Percentiles rank a stretch among this genome's conserved stretches.
phyloP scores from a whole-genome alignment of 2,113 vertebrate species.

The Rattus rattus region DNA sequence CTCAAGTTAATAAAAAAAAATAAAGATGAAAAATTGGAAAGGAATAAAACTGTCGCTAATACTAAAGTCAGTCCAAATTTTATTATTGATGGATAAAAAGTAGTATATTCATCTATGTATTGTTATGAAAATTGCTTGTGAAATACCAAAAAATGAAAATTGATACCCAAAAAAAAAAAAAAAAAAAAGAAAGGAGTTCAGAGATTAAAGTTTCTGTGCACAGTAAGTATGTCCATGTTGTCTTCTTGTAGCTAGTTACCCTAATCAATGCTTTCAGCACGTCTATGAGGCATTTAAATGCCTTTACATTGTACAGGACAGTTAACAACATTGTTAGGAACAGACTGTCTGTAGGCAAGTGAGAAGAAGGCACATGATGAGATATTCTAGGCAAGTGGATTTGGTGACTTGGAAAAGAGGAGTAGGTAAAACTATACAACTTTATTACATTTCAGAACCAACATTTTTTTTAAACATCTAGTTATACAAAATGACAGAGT shows the following conservation, averaged over 20 bases:
- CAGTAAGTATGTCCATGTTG: accelerated
- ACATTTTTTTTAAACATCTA: background rate
- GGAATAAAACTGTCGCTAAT: background rate
- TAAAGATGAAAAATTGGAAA: slow-evolving; percentile 13
- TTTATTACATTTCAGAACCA: background rate
- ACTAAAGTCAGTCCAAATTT: background rate
- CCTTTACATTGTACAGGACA: background rate
- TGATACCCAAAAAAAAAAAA: too few species aligned
- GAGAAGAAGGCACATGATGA: background rate
- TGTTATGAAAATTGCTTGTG: slow-evolving; percentile 1
- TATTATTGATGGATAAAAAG: background rate
- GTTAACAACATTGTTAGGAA: background rate
- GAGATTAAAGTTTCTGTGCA: background rate
- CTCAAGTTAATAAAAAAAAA: too few species aligned
- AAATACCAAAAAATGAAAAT: background rate
- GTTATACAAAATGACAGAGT: background rate
- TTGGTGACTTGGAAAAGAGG: background rate
- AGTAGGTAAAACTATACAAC: background rate
- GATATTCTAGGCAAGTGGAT: background rate
- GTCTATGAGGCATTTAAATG: background rate
- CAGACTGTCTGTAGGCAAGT: background rate
- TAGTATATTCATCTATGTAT: background rate
- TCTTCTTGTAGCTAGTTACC: too few species aligned
- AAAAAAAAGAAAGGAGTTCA: too few species aligned
- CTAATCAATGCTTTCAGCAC: background rate